phyloP scores from a whole-genome alignment of 2,888 invertebrate genomes.

The Cosmopolites sordidus region DNA sequence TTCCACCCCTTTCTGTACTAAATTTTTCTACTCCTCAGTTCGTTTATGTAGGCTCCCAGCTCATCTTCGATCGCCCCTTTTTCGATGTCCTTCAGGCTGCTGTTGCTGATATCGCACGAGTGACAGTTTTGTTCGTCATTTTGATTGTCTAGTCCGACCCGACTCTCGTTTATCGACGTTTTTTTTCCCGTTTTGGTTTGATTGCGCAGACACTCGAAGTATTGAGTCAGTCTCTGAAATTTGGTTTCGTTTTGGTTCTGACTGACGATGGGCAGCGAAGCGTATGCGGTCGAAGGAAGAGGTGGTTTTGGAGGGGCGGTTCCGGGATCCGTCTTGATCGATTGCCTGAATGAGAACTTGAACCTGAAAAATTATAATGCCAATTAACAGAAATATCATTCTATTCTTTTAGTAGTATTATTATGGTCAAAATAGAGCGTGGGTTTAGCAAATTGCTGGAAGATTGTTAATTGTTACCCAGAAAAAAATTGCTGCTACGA shows the following conservation, averaged over 20 bases:
- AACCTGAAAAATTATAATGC: constrained; percentile 14
- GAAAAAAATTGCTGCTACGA: too few relatives aligned
- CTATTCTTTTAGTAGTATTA: too few relatives aligned
- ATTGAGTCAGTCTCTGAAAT: constrained; percentile 19
- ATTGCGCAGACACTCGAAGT: constrained; percentile 20
- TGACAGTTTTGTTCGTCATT: constrained; percentile 8
- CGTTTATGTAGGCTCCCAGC: constrained; percentile 46
- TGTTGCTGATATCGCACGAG: constrained; percentile 43
- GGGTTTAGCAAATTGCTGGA: too few relatives aligned
- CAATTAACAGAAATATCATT: too few relatives aligned
- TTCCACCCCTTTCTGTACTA: constrained; percentile 3
- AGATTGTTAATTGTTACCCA: too few relatives aligned
- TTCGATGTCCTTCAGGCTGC: constrained; percentile 48
- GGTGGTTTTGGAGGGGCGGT: constrained; percentile 9
- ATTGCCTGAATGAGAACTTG: constrained; percentile 18
- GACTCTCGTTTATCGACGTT: neutral
- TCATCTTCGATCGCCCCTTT: constrained; percentile 48
- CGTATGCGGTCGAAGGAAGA: constrained; percentile 12
- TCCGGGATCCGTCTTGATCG: constrained; percentile 3
- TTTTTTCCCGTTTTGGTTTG: neutral
- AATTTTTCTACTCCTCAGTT: constrained; percentile 31
- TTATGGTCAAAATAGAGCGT: too few relatives aligned
- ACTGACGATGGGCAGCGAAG: constrained; percentile 16
- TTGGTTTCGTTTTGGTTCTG: constrained; percentile 9
- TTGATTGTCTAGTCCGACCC: neutral